Evolutionary conservation across 2,797 vertebrate species (phyloP).

Genomic region (Enteromius afrohamiltoni): DNA sequence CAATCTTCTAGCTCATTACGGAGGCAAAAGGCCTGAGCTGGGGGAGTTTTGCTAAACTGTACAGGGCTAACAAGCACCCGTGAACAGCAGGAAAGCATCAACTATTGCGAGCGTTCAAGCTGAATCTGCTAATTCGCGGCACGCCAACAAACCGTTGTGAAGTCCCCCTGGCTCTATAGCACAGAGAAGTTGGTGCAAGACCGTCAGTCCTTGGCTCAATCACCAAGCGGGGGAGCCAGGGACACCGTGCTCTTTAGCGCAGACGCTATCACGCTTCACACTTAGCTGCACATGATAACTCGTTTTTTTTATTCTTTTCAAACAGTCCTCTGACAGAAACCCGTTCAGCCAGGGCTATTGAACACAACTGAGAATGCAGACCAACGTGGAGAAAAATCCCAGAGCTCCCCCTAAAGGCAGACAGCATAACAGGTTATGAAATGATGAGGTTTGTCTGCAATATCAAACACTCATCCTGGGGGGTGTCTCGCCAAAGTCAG

Average conservation of each 20-base stretch:
- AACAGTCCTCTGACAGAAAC: constrained; percentile 61
- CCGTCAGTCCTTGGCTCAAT: constrained; percentile 39
- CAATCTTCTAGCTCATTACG: constrained; percentile 55
- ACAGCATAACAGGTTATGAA: constrained; percentile 20
- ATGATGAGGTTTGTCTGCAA: constrained; percentile 11
- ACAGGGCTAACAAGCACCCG: constrained; percentile 40
- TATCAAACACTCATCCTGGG: constrained; percentile 26
- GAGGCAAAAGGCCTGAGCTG: constrained; percentile 27
- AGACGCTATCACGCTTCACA: constrained; percentile 74
- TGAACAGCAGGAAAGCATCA: constrained; percentile 45
- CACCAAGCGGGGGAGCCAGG: constrained; percentile 8
- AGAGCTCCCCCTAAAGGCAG: constrained; percentile 36
- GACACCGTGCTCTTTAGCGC: constrained; percentile 65
- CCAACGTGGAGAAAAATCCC: constrained; percentile 6
- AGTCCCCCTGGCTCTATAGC: constrained; percentile 3
- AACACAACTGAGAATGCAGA: constrained; percentile 11
- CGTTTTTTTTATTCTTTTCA: constrained; percentile 72
- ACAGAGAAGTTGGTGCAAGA: neutral
- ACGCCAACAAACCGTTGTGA: neutral
- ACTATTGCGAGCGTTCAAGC: constrained; percentile 29
- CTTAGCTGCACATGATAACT: constrained; percentile 76
- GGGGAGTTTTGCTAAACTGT: constrained; percentile 24
- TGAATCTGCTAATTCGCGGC: constrained; percentile 40
- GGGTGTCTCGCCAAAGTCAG: constrained; percentile 49
- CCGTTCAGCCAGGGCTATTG: neutral